Evolutionary conservation across 2,797 vertebrate genomes (phyloP).

Genomic region (Anabacerthia variegaticeps): DNA sequence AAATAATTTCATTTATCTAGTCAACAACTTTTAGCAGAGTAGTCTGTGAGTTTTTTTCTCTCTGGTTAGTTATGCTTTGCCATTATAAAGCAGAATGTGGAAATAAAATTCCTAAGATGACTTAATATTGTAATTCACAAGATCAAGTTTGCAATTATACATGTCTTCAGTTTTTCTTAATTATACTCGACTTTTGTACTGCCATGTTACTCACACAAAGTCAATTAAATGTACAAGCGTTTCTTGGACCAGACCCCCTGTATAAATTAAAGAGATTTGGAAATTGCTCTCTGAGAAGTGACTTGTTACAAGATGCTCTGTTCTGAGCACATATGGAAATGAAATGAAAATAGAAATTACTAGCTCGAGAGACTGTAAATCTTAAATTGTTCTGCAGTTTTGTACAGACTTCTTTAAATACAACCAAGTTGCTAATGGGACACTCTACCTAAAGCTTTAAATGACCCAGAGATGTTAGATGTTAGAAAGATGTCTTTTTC

Average conservation of each 20-base stretch:
- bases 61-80: slow-evolving; percentile 12
- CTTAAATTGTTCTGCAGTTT: background rate
- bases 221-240: slow-evolving; percentile 42
- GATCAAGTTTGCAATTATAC: slow-evolving; percentile 39
- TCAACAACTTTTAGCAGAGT: slow-evolving; percentile 49
- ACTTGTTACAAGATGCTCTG: slow-evolving; percentile 43
- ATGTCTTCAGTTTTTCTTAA: slow-evolving; percentile 33
- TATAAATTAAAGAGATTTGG: slow-evolving; percentile 32
- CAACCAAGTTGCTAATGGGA: background rate
- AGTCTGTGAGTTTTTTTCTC: background rate
- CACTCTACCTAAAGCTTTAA: background rate
- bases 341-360: slow-evolving; percentile 42
- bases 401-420: background rate
- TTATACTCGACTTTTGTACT: slow-evolving; percentile 19
- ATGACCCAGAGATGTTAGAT: background rate
- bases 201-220: slow-evolving; percentile 28
- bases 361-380: background rate
- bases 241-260: slow-evolving; percentile 25
- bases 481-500: background rate
- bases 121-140: slow-evolving; percentile 23
- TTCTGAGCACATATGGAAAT: slow-evolving; percentile 33
- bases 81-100: background rate
- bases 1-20: slow-evolving; percentile 56
- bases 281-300: slow-evolving; percentile 5
- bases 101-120: slow-evolving; percentile 39